Evolutionary conservation across 2,888 invertebrate species (phyloP), one percentile per base, ranked within the genome.

Genomic region (Arrhopalites spinosus): DNA sequence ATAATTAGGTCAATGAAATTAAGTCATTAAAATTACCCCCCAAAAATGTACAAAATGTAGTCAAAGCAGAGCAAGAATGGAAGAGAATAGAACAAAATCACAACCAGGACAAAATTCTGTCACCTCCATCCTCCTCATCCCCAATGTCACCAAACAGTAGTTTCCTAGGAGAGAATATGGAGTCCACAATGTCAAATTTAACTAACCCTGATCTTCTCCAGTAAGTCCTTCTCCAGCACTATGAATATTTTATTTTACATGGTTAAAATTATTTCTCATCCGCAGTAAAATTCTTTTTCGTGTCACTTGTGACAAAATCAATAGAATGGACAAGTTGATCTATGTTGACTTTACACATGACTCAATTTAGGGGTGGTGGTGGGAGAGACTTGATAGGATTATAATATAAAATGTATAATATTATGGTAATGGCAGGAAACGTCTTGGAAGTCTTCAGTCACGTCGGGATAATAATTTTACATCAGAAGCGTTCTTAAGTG

Each of bases 31-130:
- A n/a, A n/a, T n/a, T n/a, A n/a, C n/a, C n/a, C n/a, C n/a, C n/a
- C n/a, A n/a, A n/a, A n/a, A n/a, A n/a, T n/a, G n/a, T n/a, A n/a
- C n/a, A n/a, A n/a, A n/a, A n/a, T n/a, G n/a, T n/a, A 8, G 80
- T 80, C 2, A 59, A 72, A 63, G 81, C 80, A n/a, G 83, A 83
- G 64, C 80, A 80, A 67, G 80, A 77, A 3, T 82, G 80, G 81
- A 81, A 79, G 76, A 77, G 73, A 76, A 66, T 80, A 25, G 76
- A 74, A 47, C 70, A 71, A 20, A 76, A 43, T 72, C 50, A 64
- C 25, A 59, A n/a, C n/a, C 53, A 53, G 23, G 23, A n/a, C 8
- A n/a, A 3, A 47, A 61, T 61, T 23, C 61, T 7, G 23, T 27
- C 61, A 23, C 61, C 20, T 30, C 20, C 59, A 17, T 20, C 11